Evolutionary conservation across 2,113 vertebrate genomes (phyloP).

Genomic region (Dasypus novemcinctus): DNA sequence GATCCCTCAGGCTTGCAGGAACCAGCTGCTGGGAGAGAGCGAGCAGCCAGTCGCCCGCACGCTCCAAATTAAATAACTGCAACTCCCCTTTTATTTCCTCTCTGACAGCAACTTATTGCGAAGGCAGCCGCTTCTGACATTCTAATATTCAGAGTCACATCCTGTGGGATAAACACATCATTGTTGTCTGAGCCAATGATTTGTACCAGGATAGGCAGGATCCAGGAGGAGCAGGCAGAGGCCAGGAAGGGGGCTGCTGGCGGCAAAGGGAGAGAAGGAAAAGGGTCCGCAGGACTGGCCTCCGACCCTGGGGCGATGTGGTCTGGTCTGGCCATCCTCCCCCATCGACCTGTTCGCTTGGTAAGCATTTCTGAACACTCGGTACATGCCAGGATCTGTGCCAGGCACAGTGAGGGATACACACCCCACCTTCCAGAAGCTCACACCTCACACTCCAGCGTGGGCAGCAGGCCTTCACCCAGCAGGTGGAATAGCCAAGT

Average conservation of each 20-base stretch:
- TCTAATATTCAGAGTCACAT: conserved; percentile 81
- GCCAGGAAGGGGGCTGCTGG: not conserved
- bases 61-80: conserved; percentile 82
- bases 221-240: conserved; percentile 11
- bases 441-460: accelerated
- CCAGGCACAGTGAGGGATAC: not conserved
- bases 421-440: not conserved
- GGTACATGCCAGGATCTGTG: not conserved
- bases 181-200: conserved; percentile 74
- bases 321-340: not conserved
- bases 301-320: not conserved
- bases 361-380: not conserved
- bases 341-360: not conserved
- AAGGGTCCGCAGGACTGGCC: not conserved
- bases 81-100: conserved; percentile 82
- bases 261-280: not conserved
- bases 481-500: accelerated
- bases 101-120: conserved; percentile 82
- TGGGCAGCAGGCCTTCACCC: not conserved
- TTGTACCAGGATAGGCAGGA: conserved; percentile 63
- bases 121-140: conserved; percentile 81
- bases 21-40: not conserved
- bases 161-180: conserved; percentile 80
- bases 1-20: not conserved
- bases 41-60: not conserved